Percentiles rank a stretch among this genome's conserved stretches.
Conservation (phyloP, 2,113 vertebrate species). For the Arothron firmamentum region DNA sequence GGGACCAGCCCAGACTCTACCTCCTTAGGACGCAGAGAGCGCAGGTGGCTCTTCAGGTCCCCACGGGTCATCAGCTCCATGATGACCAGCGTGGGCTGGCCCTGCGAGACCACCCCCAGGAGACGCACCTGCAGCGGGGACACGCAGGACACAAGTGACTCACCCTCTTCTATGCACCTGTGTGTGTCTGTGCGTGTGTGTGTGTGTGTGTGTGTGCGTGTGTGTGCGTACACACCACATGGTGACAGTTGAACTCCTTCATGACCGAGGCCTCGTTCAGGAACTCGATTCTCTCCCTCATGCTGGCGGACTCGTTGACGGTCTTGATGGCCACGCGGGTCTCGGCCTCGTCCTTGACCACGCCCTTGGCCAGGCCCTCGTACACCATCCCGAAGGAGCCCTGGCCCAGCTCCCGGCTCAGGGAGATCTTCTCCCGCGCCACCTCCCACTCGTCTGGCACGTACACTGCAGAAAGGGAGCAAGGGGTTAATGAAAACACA, state of each 20-base stretch:
- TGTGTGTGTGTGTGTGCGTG: not conserved
- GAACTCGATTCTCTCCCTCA: conserved; percentile 97
- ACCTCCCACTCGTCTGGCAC: conserved; percentile 99
- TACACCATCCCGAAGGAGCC: conserved; percentile 99
- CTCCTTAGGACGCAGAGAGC: conserved; percentile 87
- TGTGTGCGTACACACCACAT: conserved; percentile 78
- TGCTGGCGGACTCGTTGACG: conserved; percentile 93
- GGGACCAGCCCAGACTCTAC: too few relatives aligned
- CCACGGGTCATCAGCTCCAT: conserved; percentile 99
- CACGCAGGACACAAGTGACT: conserved; percentile 15
- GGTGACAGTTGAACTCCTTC: conserved; percentile 99
- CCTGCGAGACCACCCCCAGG: conserved; percentile 95
- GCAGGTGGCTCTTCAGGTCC: conserved; percentile 94
- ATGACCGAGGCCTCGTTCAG: conserved; percentile 97
- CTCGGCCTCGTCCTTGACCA: conserved; percentile 92
- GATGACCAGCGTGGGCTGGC: conserved; percentile 96
- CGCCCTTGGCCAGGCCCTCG: conserved; percentile 92
- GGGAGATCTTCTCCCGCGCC: conserved; percentile 90
- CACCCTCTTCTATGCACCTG: too few relatives aligned
- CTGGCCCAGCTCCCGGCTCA: conserved; percentile 92
- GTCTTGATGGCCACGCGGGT: conserved; percentile 96
- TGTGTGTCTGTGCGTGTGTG: too few relatives aligned
- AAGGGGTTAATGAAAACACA: not conserved
- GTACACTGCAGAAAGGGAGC: conserved; percentile 77
- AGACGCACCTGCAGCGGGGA: conserved; percentile 83